Evolutionary conservation across 2,888 invertebrate genomes (phyloP), one percentile per base, ranked within the genome.

Genomic region (Drosophila stalkeri): DNA sequence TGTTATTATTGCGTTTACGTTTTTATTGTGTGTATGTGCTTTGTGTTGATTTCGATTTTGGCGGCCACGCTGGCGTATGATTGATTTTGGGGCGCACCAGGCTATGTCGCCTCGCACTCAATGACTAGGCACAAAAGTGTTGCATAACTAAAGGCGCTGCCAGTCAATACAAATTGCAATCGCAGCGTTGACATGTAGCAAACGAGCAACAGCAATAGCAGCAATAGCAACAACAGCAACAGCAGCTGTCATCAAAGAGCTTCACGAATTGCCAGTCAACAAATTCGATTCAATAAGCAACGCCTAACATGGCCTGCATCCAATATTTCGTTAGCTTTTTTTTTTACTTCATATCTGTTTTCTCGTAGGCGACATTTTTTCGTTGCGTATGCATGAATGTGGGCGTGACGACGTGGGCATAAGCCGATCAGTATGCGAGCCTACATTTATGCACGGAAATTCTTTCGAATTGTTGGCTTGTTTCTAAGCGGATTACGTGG

Each of bases 251-350:
- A 44, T 76, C 66, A 63, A 72, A 67, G 64, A 55, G 47, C 37
- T 67, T 72, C 39, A 77, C 64, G 68, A 77, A 75, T 64, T 75
- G 60, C 80, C 63, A 80, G 81, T 86, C 80, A 82, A 79, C 86
- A 82, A 86, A 86, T 88, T 80, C 73, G 63, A 78, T 82, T 88
- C 85, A 82, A 84, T 80, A 86, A 71, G 78, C 81, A 78, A 66
- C 56, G 39, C 43, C 69, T 57, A 71, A 62, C 71, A 72, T 31
- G 44, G 33, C 68, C 54, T 69, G 70, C 55, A 56, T 41, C 57
- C 60, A 69, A 59, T 64, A 60, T 54, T n/a, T 23, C 7, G 9
- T 23, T n/a, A 9, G 1, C 8, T 3, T 35, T 23, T 20, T 41
- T 31, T 27, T 41, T 12, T n/a, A 27, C 6, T 8, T n/a, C 27